Evolutionary conservation across 2,888 invertebrate genomes (phyloP), one percentile per base, ranked within the genome.

Genomic region (Pristionchus maxplancki): DNA sequence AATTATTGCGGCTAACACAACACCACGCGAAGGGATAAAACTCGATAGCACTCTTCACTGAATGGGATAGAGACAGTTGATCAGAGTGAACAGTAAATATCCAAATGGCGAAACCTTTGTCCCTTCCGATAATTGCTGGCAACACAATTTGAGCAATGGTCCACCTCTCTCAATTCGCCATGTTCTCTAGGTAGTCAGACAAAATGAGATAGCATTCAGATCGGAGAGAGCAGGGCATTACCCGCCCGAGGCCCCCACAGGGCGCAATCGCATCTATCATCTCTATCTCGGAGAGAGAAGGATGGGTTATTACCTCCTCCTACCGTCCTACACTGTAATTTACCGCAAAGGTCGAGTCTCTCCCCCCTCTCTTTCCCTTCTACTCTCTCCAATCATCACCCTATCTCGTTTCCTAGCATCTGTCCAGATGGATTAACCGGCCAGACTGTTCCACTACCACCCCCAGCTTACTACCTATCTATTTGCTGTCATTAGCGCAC

Each of bases 201-300:
- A 24, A n/a, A 58, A 9, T 6, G 37, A 71, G 20, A 71, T 37
- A 71, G 71, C 24, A 37, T 8, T 20, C 1, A 37, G 37, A 71
- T 37, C 20, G 8, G 20, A 71, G 71, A 71, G 71, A 34, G 37
- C 37, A 34, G 20, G 37, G 37, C 5, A 11, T 31, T 37, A 44
- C 44, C n/a, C 44, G 34, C 28, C 28, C 44, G 28, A 8, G 28
- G 28, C 11, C 9, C 44, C 78, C 34, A 67, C 15, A 13, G 67
- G n/a, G 67, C 67, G 78, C 78, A 78, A 78, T 78, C 78, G 37
- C 71, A 71, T 78, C 78, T 44, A 78, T 78, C 78, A 78, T 78
- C 44, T 37, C 37, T 78, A 28, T 44, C 78, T 28, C 9, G 78
- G n/a, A 17, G 31, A 67, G 44, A 3, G 78, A 24, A n/a, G 78